These are phyloP conservation scores for Scaptomyza flava DNA, from an alignment of 2,888 invertebrate species.

Conservation along the genomic window DNA sequence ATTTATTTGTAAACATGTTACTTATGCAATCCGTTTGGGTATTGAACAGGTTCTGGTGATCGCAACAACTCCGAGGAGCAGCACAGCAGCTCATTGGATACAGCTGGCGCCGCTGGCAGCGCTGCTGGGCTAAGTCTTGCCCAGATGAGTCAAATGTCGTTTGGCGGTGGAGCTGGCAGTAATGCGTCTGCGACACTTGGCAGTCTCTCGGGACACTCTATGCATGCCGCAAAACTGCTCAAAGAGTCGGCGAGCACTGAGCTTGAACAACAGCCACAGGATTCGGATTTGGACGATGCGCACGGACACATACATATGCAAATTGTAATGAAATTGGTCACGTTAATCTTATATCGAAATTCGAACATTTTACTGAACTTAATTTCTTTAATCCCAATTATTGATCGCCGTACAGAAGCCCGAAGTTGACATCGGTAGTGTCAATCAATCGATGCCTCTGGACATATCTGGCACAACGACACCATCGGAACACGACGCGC, in stretches of 20 bases:
- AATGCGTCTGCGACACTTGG: conserved; percentile 71
- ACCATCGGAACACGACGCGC: conserved; percentile 84
- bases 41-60: conserved; percentile 85
- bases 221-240: conserved; percentile 83
- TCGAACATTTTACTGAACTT: conserved; percentile 46
- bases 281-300: conserved; percentile 86
- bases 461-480: conserved; percentile 85
- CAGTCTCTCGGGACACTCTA: conserved; percentile 81
- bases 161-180: conserved; percentile 82
- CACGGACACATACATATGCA: conserved; percentile 85
- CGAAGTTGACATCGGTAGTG: conserved; percentile 83
- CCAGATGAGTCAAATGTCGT: conserved; percentile 85
- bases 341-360: conserved; percentile 49
- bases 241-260: conserved; percentile 85
- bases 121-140: conserved; percentile 83
- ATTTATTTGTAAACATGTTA: not conserved
- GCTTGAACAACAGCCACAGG: conserved; percentile 85
- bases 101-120: conserved; percentile 78
- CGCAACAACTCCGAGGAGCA: conserved; percentile 85
- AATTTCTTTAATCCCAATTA: conserved; percentile 14
- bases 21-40: conserved; percentile 3
- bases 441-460: conserved; percentile 84
- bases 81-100: conserved; percentile 82
- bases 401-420: conserved; percentile 80
- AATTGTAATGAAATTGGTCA: conserved; percentile 83